Evolutionary conservation across 1,140 invertebrate species (phyloP).

Genomic region (Drosophila chauvacae): DNA sequence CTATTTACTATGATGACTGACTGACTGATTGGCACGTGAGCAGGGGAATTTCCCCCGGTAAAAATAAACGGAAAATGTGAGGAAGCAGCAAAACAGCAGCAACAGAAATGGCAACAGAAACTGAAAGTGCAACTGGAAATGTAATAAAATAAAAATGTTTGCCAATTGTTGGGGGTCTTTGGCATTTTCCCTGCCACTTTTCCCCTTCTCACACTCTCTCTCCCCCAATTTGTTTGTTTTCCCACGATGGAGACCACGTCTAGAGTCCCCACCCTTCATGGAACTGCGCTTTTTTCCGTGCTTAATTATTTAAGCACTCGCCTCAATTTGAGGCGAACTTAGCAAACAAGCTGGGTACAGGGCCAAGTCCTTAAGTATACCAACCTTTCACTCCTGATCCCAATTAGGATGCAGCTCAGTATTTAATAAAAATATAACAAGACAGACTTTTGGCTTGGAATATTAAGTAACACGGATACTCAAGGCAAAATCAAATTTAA

Average conservation of each 20-base stretch:
- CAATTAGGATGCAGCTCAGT: not conserved
- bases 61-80: slow-evolving; percentile 7
- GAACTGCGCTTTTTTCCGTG: slow-evolving; percentile 32
- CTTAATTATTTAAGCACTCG: slow-evolving; percentile 38
- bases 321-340: slow-evolving; percentile 29
- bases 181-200: not conserved
- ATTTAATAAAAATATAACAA: not conserved
- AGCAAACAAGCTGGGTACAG: slow-evolving; percentile 10
- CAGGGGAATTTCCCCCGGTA: slow-evolving; percentile 2
- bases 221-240: slow-evolving; percentile 23
- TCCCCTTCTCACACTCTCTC: not conserved
- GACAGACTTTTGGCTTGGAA: not conserved
- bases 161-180: slow-evolving; percentile 18
- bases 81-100: not conserved
- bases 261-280: slow-evolving; percentile 10
- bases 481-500: not conserved
- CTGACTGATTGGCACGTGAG: slow-evolving; percentile 5
- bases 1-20: slow-evolving; percentile 10
- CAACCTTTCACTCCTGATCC: not conserved
- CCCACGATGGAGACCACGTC: slow-evolving; percentile 23
- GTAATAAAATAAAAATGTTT: slow-evolving; percentile 44
- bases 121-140: slow-evolving; percentile 32
- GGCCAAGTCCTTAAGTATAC: not conserved
- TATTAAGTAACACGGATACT: not conserved
- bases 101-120: slow-evolving; percentile 16